A percentile compares a stretch with the other conserved stretches of the same genome.
Evolutionary conservation across 2,113 vertebrate species (phyloP).

Genomic region (Cebidichthys violaceus): DNA sequence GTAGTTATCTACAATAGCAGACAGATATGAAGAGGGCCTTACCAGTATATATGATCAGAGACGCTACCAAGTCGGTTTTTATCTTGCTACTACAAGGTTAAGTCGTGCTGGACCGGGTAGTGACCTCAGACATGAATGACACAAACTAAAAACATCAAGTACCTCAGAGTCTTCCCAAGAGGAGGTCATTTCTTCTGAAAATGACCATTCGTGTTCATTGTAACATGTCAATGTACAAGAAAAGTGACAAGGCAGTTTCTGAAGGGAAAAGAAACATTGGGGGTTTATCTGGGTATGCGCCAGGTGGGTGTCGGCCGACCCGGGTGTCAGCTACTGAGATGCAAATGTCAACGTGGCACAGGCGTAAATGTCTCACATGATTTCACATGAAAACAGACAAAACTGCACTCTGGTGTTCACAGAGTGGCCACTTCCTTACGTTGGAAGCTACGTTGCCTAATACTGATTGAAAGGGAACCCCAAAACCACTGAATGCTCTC

Average conservation of each 20-base stretch:
- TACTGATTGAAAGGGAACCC: constrained; percentile 45
- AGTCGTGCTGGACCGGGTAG: constrained; percentile 62
- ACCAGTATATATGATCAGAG: constrained; percentile 51
- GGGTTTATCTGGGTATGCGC: constrained; percentile 13
- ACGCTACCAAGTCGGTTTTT: constrained; percentile 56
- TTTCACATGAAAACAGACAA: constrained; percentile 32
- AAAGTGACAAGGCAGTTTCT: constrained; percentile 62
- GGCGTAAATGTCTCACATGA: constrained; percentile 33
- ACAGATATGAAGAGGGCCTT: constrained; percentile 53
- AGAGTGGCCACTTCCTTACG: constrained; percentile 13
- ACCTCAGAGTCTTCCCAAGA: constrained; percentile 40
- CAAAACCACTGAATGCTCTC: constrained; percentile 29
- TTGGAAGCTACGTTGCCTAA: constrained; percentile 32
- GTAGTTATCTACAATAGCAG: constrained; percentile 67
- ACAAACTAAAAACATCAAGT: constrained; percentile 43
- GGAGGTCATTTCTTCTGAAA: constrained; percentile 6
- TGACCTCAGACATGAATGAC: constrained; percentile 50
- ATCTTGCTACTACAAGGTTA: constrained; percentile 64
- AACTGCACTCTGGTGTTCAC: constrained; percentile 4
- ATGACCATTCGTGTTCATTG: constrained; percentile 24
- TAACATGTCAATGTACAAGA: constrained; percentile 46
- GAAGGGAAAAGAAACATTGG: constrained; percentile 37
- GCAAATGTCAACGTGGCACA: constrained; percentile 23
- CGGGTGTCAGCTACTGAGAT: constrained; percentile 26
- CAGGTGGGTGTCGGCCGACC: constrained; percentile 6